Evolutionary conservation across 2,888 invertebrate species (phyloP).

Genomic region (Hemicrepidius hirtus): DNA sequence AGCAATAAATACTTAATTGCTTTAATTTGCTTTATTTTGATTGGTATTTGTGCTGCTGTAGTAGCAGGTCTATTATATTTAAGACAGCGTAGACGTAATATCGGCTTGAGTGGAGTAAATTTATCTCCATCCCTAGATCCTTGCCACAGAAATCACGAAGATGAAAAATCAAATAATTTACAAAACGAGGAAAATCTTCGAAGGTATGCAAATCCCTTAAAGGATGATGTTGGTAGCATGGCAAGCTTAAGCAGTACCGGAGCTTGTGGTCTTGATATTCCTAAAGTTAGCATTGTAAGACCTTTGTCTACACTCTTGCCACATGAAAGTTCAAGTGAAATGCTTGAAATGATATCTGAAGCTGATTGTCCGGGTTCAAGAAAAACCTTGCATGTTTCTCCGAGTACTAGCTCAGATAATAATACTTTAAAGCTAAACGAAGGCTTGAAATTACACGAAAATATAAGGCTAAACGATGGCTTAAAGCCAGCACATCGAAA

Average conservation of each 20-base stretch:
- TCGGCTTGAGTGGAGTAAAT: slow-evolving; percentile 74
- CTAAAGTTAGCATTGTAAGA: slow-evolving; percentile 71
- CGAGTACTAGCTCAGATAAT: slow-evolving; percentile 69
- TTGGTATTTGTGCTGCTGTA: slow-evolving; percentile 68
- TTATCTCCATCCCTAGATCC: slow-evolving; percentile 76
- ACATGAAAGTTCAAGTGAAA: slow-evolving; percentile 74
- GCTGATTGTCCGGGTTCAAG: slow-evolving; percentile 73
- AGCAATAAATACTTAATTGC: slow-evolving; percentile 73
- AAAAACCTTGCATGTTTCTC: slow-evolving; percentile 70
- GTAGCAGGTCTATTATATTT: slow-evolving; percentile 74
- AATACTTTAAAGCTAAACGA: slow-evolving; percentile 66
- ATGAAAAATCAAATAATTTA: slow-evolving; percentile 92
- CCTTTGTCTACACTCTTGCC: slow-evolving; percentile 71
- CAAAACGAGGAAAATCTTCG: slow-evolving; percentile 94
- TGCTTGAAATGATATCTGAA: slow-evolving; percentile 78
- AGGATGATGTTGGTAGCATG: slow-evolving; percentile 74
- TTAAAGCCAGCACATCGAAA: slow-evolving; percentile 73
- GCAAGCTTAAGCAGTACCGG: slow-evolving; percentile 71
- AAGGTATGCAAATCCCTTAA: slow-evolving; percentile 70
- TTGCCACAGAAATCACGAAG: slow-evolving; percentile 82
- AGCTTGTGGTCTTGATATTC: slow-evolving; percentile 69
- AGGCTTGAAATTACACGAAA: slow-evolving; percentile 58
- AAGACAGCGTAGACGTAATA: slow-evolving; percentile 74
- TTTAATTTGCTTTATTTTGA: slow-evolving; percentile 71
- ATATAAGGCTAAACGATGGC: slow-evolving; percentile 66